These are phyloP conservation scores for Chloropsis hardwickii DNA, from an alignment of 2,113 vertebrate species.

Conservation along the genomic window DNA sequence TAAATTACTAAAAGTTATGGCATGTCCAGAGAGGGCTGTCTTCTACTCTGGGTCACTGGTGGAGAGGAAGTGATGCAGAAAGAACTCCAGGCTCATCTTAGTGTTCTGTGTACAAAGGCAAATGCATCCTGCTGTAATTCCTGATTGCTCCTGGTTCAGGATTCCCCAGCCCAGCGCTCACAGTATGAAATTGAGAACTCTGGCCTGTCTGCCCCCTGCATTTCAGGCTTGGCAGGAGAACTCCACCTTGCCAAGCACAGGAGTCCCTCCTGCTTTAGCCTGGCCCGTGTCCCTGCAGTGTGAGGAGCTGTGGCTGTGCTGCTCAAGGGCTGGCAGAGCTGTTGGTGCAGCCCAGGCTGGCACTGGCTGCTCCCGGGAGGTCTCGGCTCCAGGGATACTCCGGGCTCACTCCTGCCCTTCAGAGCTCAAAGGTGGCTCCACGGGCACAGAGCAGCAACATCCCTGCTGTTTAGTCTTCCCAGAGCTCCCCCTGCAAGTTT, in stretches of 20 bases:
- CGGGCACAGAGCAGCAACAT: not conserved
- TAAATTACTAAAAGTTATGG: not conserved
- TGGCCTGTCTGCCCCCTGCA: not conserved
- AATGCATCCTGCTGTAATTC: not conserved
- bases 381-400: fast-evolving
- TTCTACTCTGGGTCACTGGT: not conserved
- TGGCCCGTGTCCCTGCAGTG: not conserved
- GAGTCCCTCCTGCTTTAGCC: not conserved
- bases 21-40: not conserved
- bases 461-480: not conserved
- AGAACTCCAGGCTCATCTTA: not conserved
- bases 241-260: not conserved
- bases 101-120: not conserved
- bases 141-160: not conserved
- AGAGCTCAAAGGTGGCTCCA: not conserved
- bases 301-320: fast-evolving
- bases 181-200: not conserved
- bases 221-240: not conserved
- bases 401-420: not conserved
- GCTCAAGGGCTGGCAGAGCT: not conserved
- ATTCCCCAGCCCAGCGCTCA: not conserved
- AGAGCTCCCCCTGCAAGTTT: not conserved
- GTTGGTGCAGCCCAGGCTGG: not conserved
- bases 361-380: not conserved
- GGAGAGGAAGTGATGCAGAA: not conserved